Evolutionary conservation across 2,888 invertebrate species (phyloP), one percentile per base, ranked within the genome.

Genomic region (Drosophila atripex): DNA sequence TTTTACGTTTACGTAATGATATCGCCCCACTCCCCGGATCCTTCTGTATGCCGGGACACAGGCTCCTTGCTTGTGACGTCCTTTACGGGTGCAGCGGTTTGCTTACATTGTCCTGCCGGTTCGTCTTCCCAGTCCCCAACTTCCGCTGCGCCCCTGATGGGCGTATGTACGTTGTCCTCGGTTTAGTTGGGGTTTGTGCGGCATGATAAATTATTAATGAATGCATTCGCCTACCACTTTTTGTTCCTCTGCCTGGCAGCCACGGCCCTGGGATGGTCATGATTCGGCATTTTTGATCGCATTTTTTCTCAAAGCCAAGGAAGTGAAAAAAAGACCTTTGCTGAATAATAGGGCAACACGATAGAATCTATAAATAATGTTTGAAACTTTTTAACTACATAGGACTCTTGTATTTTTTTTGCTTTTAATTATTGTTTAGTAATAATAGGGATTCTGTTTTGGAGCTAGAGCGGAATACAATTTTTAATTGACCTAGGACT

Each of bases 1-100:
- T 84, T 86, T 86, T 84, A 86, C 80, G 86, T 79, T 75, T 80
- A 80, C 80, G 83, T 84, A 83, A 85, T 84, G 80, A 80, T 85
- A 80, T 85, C 83, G 72, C 69, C 63, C 58, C 35, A 47, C 49
- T 30, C 39, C 50, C 28, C 18, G 18, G 25, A 32, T 51, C 54
- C 73, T 65, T 51, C 64, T 50, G 59, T 69, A 66, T 60, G 61
- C 63, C 64, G 57, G 56, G 51, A 58, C 70, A 35, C 56, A 56
- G 66, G 47, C 58, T 46, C 30, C 66, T 73, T 58, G 69, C 49
- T 69, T 68, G 41, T 68, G 65, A 60, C 56, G 74, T 63, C 71
- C 74, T 76, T 61, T 79, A 75, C 57, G 73, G 71, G 12, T 43
- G 21, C 12, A 41, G 39, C 65, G 82, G 77, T 75, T 79, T 83